Base-by-base conservation (phyloP, 2,888 invertebrate genomes). In the Artemia sp. region DNA sequence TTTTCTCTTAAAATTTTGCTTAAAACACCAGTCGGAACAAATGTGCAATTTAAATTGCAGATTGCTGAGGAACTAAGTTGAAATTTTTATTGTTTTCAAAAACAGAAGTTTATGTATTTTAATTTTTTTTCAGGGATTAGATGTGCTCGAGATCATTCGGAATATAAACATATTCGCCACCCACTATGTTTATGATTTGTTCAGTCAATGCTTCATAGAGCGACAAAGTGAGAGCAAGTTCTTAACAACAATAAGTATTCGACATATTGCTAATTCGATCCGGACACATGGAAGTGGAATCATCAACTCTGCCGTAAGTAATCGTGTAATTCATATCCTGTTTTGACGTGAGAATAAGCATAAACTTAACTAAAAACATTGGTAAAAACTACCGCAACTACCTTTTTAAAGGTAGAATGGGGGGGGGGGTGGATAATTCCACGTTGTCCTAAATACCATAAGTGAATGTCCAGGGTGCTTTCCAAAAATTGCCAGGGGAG, bases 201-300 rank as follows among this genome's bases (percentile, higher is more conserved):
- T 95, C 77, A 92, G 92, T 75, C 96, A 97, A 81, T 87, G 94
- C 72, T 98, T 97, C 78, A 86, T 97, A 71, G 95, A 97, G 79
- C 86, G 88, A 74, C 85, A 86, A 70, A 93, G 92, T 76, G 87
- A 88, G 74, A 94, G 91, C 78, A 95, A 95, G 76, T 89, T 93
- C 80, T 81, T 98, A 73, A 95, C 95, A 77, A 92, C 95, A 0
- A 92, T 98, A 74, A 91, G 92, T 74, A 94, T 97, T 73, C 84
- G 88, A 8, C 96, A 98, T 77, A 88, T 97, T 71, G 93, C 95
- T 0, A 96, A 97, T 80, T 96, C 97, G 0, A 90, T 98, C 74
- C 84, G 95, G 75, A 95, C 95, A 0, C 96, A 97, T 77, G 97
- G 97, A 51, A 90, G 89, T 10, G 97, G 97, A 9, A 92, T 97